Evolutionary conservation across 64 coral and sea anemone genomes (phyloP), one percentile per base, ranked within the genome.

Genomic region (Pocillopora damicornis): DNA sequence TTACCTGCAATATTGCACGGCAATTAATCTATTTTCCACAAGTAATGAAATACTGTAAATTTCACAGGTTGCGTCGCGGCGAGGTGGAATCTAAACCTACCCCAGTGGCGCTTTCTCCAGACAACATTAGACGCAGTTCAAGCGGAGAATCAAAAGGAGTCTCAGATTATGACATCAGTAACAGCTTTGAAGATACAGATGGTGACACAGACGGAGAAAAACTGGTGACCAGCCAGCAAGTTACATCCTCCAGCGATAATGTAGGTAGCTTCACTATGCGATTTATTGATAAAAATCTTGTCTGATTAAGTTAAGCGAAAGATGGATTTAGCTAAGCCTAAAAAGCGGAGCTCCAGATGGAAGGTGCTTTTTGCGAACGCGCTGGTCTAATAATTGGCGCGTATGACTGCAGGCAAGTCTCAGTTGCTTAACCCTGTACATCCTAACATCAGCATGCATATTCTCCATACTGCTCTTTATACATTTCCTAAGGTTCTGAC

Each of bases 141-240:
- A 87, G 57, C 16, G 90, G 86, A 3, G 89, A 90, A 38, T 71
- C 90, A n/a, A 82, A 87, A 4, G 58, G 60, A 63, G 57, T 30
- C 15, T 87, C 90, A 14, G 90, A 92, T 63, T 75, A 92, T 57
- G 82, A 87, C 4, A 79, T 87, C 82, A 86, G 75, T 12, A 83
- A 59, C 6, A 91, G 90, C 26, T 73, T 72, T 20, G 80, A 83
- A 10, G 89, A 91, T 22, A 92, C 90, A 11, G 90, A 92, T 30
- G 90, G 61, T 1, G 90, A 92, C 61, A 92, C 90, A 23, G 90
- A 92, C 71, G 90, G 90, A 74, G 90, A 92, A 30, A 76, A 23
- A 56, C 76, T 92, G 37, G 65, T 85, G 37, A 57, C 81, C 71
- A 42, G 72, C 63, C 69, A 73, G 22, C 81, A 38, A 13, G 64